Percentiles rank a stretch among this genome's conserved stretches.
These are phyloP conservation scores for Chrysolina haemoptera DNA, from an alignment of 2,888 invertebrate species.

Conservation along the genomic window DNA sequence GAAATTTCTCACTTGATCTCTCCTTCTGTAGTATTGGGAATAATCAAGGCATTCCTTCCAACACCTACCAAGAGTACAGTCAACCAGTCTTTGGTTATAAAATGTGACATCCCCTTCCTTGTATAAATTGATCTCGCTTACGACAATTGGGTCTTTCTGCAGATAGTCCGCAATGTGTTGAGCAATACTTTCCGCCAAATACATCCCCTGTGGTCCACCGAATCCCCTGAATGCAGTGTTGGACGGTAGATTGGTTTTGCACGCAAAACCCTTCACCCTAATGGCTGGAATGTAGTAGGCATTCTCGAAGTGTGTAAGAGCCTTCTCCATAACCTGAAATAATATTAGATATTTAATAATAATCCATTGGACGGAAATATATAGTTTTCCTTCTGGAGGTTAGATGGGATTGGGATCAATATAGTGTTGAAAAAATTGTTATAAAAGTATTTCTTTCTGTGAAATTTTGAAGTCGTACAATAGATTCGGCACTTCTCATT, in stretches of 20 bases:
- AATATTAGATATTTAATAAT: neutral
- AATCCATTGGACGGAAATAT: too few relatives aligned
- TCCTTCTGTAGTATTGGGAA: constrained; percentile 76
- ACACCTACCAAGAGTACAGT: constrained; percentile 82
- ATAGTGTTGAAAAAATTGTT: too few relatives aligned
- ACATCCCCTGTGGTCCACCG: constrained; percentile 94
- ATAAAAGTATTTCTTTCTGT: too few relatives aligned
- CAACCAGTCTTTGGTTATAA: constrained; percentile 80
- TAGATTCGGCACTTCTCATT: too few relatives aligned
- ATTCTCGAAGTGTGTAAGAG: constrained; percentile 88
- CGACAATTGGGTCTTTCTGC: constrained; percentile 76
- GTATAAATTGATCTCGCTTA: constrained; percentile 84
- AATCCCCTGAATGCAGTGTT: constrained; percentile 96
- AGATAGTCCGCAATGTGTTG: constrained; percentile 82
- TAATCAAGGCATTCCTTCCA: constrained; percentile 84
- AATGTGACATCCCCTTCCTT: constrained; percentile 84
- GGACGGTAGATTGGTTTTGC: constrained; percentile 91
- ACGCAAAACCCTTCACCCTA: constrained; percentile 80
- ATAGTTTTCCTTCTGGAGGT: too few relatives aligned
- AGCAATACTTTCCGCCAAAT: constrained; percentile 84
- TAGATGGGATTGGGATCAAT: too few relatives aligned
- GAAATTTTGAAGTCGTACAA: too few relatives aligned
- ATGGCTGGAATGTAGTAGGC: constrained; percentile 85
- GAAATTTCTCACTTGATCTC: constrained; percentile 76
- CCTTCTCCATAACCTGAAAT: constrained; percentile 83